Evolutionary conservation across 2,113 vertebrate species (phyloP), one percentile per base, ranked within the genome.

Genomic region (Ia io): DNA sequence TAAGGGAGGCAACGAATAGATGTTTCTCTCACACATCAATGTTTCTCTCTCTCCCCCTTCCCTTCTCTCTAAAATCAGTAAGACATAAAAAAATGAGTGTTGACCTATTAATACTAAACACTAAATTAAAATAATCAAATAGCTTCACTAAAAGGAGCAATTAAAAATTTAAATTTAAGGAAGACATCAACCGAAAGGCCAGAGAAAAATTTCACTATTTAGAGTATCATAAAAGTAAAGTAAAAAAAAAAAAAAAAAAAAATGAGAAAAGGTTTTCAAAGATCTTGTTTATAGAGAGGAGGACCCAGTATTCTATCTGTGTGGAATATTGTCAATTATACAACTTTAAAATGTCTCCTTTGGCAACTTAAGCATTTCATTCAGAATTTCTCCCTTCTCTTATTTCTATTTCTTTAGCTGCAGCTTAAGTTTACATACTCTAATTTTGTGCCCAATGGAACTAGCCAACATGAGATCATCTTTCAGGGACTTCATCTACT

Each of bases 141-240:
- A 20, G 4, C n/a, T 71, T 71, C 65, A 82, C 22, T 82, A 61
- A 84, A 76, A 71, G 32, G 51, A 56, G 35, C 17, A 85, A 82
- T 79, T 94, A 82, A 85, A 80, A 53, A 3, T 59, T 56, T 79
- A 95, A 88, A 90, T 83, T 84, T 95, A 51, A 94, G 35, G 28
- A 87, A 79, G 28, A 93, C n/a, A 84, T 67, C 6, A 70, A 85
- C 12, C 77, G 28, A 91, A 93, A 11, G 59, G 25, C 18, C 13
- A 65, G n/a, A 91, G 67, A 77, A 95, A 96, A 86, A 42, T 63
- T 20, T 77, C 23, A 78, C 47, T 61, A 87, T 67, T 95, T 77
- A 80, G 42, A 90, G 8, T 94, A 65, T 67, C 11, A 25, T 93
- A 76, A 87, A 49, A 80, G 32, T 65, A 90, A 85, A 92, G 44